Evolutionary conservation across 2,797 vertebrate genomes (phyloP).

Genomic region (Simalia tracyae): DNA sequence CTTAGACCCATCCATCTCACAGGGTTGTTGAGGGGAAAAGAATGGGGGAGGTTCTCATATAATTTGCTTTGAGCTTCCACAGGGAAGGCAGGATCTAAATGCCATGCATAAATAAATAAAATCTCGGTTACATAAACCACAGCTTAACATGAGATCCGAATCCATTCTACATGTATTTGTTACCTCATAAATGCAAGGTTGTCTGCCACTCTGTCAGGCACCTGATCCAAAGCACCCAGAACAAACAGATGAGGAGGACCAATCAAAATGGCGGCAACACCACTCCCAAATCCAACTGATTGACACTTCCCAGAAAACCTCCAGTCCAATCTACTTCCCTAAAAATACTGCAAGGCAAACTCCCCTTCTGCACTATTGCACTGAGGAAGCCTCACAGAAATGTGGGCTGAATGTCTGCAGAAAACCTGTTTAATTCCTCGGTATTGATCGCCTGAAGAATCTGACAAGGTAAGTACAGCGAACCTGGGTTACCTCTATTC

Average conservation of each 20-base stretch:
- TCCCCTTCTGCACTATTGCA: not conserved
- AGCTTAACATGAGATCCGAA: not conserved
- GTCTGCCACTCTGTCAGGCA: not conserved
- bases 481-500: not conserved
- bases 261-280: not conserved
- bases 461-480: not conserved
- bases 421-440: not conserved
- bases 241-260: not conserved
- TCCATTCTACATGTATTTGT: not conserved
- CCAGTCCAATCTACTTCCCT: not conserved
- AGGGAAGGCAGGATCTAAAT: not conserved
- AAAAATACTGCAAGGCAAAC: not conserved
- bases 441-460: not conserved
- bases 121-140: not conserved
- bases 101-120: not conserved
- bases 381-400: not conserved
- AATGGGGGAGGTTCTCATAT: not conserved
- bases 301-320: not conserved
- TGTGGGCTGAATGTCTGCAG: not conserved
- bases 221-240: not conserved
- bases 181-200: not conserved
- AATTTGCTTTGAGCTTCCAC: not conserved
- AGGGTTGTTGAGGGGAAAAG: not conserved
- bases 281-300: not conserved
- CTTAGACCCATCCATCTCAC: not conserved